phyloP scores from a whole-genome alignment of 2,113 vertebrate species.

The Pelusios castaneus region DNA sequence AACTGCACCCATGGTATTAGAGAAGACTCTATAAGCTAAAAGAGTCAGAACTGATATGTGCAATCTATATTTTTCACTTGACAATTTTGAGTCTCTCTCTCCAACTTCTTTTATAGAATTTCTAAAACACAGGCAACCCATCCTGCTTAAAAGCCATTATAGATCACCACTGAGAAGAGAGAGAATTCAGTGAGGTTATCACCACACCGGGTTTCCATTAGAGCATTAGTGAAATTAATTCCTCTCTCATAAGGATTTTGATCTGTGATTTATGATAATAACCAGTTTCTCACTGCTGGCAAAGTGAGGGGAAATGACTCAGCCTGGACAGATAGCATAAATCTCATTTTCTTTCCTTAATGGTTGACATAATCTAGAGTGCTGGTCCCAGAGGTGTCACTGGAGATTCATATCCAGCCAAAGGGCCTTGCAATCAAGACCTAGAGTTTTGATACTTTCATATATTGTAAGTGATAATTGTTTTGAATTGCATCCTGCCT shows the following conservation, averaged over 20 bases:
- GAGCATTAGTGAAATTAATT: constrained; percentile 77
- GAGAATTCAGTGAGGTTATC: constrained; percentile 9
- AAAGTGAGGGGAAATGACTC: constrained; percentile 75
- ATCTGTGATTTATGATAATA: constrained; percentile 73
- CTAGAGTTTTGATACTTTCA: constrained; percentile 61
- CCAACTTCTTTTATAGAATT: background rate
- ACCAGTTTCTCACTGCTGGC: constrained; percentile 67
- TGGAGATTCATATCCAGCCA: constrained; percentile 64
- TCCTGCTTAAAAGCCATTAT: constrained; percentile 38
- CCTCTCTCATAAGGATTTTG: constrained; percentile 68
- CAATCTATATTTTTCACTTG: background rate
- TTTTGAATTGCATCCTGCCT: constrained; percentile 59
- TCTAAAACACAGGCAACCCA: constrained; percentile 24
- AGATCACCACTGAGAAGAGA: constrained; percentile 27
- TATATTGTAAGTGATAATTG: constrained; percentile 61
- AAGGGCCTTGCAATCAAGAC: constrained; percentile 61
- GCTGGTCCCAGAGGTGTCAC: constrained; percentile 60
- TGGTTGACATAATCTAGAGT: constrained; percentile 59
- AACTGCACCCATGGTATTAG: accelerated
- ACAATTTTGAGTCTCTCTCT: background rate
- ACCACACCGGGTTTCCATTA: constrained; percentile 67
- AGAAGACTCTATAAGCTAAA: background rate
- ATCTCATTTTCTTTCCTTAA: constrained; percentile 63
- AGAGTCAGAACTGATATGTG: background rate
- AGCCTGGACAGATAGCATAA: constrained; percentile 68